Evolutionary conservation across 2,888 invertebrate genomes (phyloP).

Genomic region (Flexamia atlantica): DNA sequence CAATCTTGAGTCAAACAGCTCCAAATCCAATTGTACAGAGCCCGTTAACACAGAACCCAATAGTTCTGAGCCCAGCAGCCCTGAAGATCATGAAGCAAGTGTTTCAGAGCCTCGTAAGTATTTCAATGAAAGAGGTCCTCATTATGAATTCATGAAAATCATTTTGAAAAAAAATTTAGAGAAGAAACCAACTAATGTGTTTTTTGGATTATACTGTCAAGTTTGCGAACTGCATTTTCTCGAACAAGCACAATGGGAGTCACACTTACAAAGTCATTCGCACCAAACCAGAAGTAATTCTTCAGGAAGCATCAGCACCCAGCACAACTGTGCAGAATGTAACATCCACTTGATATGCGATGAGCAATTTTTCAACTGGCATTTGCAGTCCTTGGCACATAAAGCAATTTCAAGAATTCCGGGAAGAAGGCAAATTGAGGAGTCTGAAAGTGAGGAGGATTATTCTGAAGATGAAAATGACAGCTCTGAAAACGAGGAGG

Average conservation of each 20-base stretch:
- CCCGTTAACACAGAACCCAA: too few relatives aligned
- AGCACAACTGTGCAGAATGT: background rate
- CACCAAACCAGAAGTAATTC: background rate
- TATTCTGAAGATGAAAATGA: conserved; percentile 34
- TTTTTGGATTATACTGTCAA: conserved; percentile 16
- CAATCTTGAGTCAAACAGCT: too few relatives aligned
- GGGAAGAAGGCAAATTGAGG: background rate
- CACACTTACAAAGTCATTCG: background rate
- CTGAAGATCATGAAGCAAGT: background rate
- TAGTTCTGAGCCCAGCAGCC: background rate
- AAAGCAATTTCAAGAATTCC: conserved; percentile 7
- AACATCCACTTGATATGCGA: conserved; percentile 7
- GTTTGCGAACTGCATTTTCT: background rate
- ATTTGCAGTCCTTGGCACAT: conserved; percentile 3
- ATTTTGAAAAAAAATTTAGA: conserved; percentile 2
- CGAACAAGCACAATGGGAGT: background rate
- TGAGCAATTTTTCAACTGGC: background rate
- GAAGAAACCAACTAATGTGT: background rate
- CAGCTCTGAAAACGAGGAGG: background rate
- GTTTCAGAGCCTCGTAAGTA: background rate
- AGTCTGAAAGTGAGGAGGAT: background rate
- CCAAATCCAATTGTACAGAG: too few relatives aligned
- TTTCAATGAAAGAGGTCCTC: background rate
- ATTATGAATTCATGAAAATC: conserved; percentile 13
- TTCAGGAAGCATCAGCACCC: background rate